Conservation (phyloP, 1,140 invertebrate species). For the Andricus grossulariae region DNA sequence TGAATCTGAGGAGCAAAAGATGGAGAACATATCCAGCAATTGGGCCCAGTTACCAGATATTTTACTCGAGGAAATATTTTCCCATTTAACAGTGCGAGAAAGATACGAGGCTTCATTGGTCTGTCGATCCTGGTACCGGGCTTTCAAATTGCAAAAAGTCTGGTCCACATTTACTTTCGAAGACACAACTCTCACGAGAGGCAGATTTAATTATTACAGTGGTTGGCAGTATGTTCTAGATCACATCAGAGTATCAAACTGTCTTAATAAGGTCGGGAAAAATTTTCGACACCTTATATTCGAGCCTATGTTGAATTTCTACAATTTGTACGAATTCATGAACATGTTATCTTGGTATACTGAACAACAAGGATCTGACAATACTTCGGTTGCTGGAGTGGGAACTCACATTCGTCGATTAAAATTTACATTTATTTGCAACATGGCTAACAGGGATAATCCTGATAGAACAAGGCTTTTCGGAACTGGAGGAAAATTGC, state of each 20-base stretch:
- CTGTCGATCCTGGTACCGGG: conserved; percentile 82
- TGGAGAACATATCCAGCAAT: conserved; percentile 72
- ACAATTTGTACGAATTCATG: conserved; percentile 91
- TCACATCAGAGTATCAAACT: conserved; percentile 84
- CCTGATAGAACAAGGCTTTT: conserved; percentile 80
- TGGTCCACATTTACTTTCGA: conserved; percentile 85
- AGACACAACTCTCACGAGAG: conserved; percentile 84
- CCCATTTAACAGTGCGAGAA: conserved; percentile 81
- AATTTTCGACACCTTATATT: conserved; percentile 83
- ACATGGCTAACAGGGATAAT: conserved; percentile 80
- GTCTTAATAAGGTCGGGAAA: conserved; percentile 82
- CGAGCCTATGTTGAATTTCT: conserved; percentile 86
- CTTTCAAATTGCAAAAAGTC: conserved; percentile 85
- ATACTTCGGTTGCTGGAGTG: conserved; percentile 71
- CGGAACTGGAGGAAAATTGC: conserved; percentile 85
- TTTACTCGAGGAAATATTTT: conserved; percentile 86
- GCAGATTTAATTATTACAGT: conserved; percentile 88
- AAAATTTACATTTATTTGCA: conserved; percentile 88
- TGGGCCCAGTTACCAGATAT: conserved; percentile 87
- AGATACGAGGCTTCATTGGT: conserved; percentile 87
- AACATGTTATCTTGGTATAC: conserved; percentile 86
- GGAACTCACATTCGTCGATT: conserved; percentile 79
- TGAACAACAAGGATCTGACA: conserved; percentile 71
- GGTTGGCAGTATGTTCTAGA: conserved; percentile 89
- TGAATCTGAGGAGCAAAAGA: conserved; percentile 68